phyloP scores from a whole-genome alignment of 2,888 invertebrate species.

The Diloba caeruleocephala region DNA sequence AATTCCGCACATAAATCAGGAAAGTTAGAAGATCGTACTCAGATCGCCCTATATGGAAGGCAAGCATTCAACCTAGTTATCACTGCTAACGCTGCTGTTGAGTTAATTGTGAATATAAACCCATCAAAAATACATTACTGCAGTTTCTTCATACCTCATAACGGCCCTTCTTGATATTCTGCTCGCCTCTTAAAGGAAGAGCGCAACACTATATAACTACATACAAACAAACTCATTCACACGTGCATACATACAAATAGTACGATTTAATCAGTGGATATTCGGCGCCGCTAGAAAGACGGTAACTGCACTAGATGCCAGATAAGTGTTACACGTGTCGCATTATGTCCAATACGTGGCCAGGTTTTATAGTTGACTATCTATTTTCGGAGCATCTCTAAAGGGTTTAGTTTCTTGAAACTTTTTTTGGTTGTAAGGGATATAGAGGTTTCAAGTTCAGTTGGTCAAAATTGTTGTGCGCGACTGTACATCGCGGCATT shows the following conservation, averaged over 20 bases:
- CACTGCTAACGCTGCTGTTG: too few relatives aligned
- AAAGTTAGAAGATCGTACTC: too few relatives aligned
- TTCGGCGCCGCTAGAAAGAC: constrained; percentile 83
- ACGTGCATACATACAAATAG: constrained; percentile 52
- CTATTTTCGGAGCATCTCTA: constrained; percentile 51
- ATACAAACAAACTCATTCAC: constrained; percentile 55
- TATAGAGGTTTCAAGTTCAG: constrained; percentile 9
- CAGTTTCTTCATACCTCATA: not conserved
- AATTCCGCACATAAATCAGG: too few relatives aligned
- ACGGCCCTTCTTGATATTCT: constrained; percentile 33
- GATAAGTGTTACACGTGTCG: constrained; percentile 80
- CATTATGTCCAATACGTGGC: constrained; percentile 78
- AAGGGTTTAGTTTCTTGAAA: constrained; percentile 48
- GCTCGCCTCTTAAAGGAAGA: constrained; percentile 26
- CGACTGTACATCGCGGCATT: constrained; percentile 21
- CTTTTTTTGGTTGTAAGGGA: constrained; percentile 27
- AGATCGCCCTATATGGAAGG: too few relatives aligned
- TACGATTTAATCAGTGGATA: constrained; percentile 64
- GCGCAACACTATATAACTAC: constrained; percentile 21
- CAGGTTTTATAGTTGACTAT: constrained; percentile 56
- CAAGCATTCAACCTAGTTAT: too few relatives aligned
- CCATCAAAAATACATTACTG: too few relatives aligned
- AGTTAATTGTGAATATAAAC: too few relatives aligned
- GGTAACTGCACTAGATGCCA: constrained; percentile 73
- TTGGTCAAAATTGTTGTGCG: constrained; percentile 16